phyloP scores from a whole-genome alignment of 2,113 vertebrate species.

The Plecturocebus donacophilus region DNA sequence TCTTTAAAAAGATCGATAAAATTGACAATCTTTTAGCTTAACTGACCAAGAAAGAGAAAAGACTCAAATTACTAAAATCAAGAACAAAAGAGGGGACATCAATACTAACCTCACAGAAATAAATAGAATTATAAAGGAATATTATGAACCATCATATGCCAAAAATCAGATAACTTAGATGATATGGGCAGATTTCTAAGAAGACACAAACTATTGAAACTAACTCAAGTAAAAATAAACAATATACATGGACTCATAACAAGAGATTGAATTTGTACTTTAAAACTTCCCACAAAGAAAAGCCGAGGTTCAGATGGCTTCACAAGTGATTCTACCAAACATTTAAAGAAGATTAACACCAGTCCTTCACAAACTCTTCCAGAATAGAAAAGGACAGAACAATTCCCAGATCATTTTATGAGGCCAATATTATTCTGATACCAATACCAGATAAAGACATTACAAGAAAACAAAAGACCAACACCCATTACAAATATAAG shows the following conservation, averaged over 20 bases:
- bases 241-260: neutral
- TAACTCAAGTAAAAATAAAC: slow-evolving; percentile 14
- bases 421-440: neutral
- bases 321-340: neutral
- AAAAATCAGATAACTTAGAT: neutral
- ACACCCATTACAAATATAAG: neutral
- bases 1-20: neutral
- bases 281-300: slow-evolving; percentile 6
- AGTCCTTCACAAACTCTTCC: neutral
- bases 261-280: slow-evolving; percentile 4
- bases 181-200: neutral
- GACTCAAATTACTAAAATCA: slow-evolving; percentile 19
- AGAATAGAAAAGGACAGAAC: neutral
- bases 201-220: slow-evolving; percentile 11
- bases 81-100: neutral
- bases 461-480: neutral
- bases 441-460: neutral
- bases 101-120: neutral
- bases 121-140: neutral
- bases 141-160: neutral
- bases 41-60: neutral
- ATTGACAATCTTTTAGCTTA: neutral
- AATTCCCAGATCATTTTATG: neutral
- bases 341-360: neutral
- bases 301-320: neutral